Evolutionary conservation across 2,113 vertebrate species (phyloP).

Genomic region (Chlamydotis undulata): DNA sequence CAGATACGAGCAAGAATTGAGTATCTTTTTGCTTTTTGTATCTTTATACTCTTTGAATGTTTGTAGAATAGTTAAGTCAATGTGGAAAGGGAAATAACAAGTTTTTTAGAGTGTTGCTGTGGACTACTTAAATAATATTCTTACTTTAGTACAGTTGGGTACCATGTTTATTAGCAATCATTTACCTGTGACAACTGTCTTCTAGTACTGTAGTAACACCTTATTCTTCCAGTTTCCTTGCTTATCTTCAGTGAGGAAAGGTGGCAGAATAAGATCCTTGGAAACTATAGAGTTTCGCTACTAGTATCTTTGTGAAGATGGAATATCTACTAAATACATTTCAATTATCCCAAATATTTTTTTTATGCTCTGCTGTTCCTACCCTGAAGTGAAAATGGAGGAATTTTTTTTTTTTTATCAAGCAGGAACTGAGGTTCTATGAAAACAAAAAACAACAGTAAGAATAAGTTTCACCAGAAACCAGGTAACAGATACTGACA

Average conservation of each 20-base stretch:
- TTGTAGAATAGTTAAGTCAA: not conserved
- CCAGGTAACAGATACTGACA: not conserved
- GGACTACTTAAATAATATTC: not conserved
- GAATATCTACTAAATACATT: not conserved
- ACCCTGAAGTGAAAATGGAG: not conserved
- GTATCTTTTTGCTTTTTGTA: not conserved
- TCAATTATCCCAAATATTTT: not conserved
- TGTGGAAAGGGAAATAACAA: not conserved
- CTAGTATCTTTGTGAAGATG: not conserved
- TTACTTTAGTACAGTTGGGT: not conserved
- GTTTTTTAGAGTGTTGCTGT: not conserved
- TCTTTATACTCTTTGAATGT: not conserved
- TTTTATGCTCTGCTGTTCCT: not conserved
- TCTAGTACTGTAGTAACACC: not conserved
- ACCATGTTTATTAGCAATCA: not conserved
- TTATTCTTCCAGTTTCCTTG: not conserved
- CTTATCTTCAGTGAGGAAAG: not conserved
- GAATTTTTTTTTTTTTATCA: accelerated
- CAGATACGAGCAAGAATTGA: not conserved
- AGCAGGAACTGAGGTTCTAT: not conserved
- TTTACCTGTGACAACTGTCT: not conserved
- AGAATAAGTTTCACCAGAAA: not conserved
- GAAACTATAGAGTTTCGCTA: not conserved
- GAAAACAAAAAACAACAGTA: not conserved
- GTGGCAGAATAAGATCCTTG: not conserved